Base-by-base conservation (phyloP, 2,113 vertebrate genomes). In the Pycnonotus jocosus region DNA sequence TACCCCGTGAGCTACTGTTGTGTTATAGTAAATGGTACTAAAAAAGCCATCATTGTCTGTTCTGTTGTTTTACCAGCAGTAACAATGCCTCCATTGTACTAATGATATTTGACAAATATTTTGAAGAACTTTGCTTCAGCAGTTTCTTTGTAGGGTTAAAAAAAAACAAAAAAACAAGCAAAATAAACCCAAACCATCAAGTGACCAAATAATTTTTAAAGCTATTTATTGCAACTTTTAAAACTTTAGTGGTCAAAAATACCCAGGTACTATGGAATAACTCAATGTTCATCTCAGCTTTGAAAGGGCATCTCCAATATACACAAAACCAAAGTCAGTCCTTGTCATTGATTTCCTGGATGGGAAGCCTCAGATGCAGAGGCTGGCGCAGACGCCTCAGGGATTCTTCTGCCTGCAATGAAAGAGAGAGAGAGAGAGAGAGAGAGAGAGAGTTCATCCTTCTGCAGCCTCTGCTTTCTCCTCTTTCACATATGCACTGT, bases 351-450 rank as follows among this genome's bases (percentile, higher is more conserved):
- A 98, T 97, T 79, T 98, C 98, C 86, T 99, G 97, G 38, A 98
- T 83, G 17, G 98, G 98, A 30, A 98, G 97, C 78, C 87, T 98
- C 74, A 98, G 97, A 28, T 88, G 96, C 69, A 98, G 98, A 50
- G 98, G 97, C 14, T 97, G 97, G 60, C 97, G 98, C 86, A 99
- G 96, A 13, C 97, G 98, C 72, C 86, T 98, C 88, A 99, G 96
- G 71, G 99, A 98, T 48, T 98, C 98, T 94, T 99, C 98, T 64
- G 98, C 98, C 99, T 99, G 96, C 20, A 77, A 9, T 9, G 33
- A 30, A 53, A 96, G 54, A 96, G 54, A 86, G 56, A 93, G 56
- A 72, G 76, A 5, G 19, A 81, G 73, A 83, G 37, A 96, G 54
- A 86, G 56, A 93, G 56, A 72, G 76, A 5, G 19, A 81, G 73